phyloP scores from a whole-genome alignment of 2,888 invertebrate genomes.

The Priocnemis perturbator region DNA sequence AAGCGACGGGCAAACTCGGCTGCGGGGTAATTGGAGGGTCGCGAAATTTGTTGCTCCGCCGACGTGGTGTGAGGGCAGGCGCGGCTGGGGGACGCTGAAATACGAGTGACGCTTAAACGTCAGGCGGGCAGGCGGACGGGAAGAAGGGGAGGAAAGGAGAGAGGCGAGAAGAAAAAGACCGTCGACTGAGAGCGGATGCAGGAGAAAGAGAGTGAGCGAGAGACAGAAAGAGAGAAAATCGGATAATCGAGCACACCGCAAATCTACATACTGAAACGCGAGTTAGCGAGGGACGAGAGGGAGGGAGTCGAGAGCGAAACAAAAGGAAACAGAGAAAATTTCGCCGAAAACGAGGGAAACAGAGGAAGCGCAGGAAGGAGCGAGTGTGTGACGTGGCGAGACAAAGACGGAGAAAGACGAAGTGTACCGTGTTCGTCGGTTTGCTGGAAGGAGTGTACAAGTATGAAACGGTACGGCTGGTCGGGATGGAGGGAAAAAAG shows the following conservation, averaged over 20 bases:
- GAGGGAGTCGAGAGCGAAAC: neutral
- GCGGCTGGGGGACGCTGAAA: slow-evolving; percentile 51
- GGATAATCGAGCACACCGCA: slow-evolving; percentile 65
- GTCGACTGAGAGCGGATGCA: slow-evolving; percentile 21
- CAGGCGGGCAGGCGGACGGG: slow-evolving; percentile 60
- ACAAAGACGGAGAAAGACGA: slow-evolving; percentile 23
- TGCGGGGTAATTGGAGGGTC: slow-evolving; percentile 70
- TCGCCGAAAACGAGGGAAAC: slow-evolving; percentile 22
- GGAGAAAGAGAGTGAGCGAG: slow-evolving; percentile 24
- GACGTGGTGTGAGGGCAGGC: slow-evolving; percentile 50
- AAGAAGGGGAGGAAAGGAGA: slow-evolving; percentile 27
- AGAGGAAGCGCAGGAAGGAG: slow-evolving; percentile 31
- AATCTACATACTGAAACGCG: slow-evolving; percentile 59
- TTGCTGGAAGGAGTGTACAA: slow-evolving; percentile 26
- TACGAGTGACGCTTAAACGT: slow-evolving; percentile 65
- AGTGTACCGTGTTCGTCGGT: slow-evolving; percentile 45
- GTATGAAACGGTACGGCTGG: slow-evolving; percentile 20
- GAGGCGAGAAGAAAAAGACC: slow-evolving; percentile 24
- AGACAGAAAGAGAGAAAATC: slow-evolving; percentile 39
- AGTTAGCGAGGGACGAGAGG: slow-evolving; percentile 37
- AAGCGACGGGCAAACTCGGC: slow-evolving; percentile 62
- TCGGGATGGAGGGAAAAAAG: slow-evolving; percentile 25
- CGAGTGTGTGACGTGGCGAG: slow-evolving; percentile 18
- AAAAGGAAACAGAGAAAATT: slow-evolving; percentile 4
- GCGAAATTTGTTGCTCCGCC: slow-evolving; percentile 65